Conservation (phyloP, 1,140 invertebrate genomes). For the Lucilia cuprina region DNA sequence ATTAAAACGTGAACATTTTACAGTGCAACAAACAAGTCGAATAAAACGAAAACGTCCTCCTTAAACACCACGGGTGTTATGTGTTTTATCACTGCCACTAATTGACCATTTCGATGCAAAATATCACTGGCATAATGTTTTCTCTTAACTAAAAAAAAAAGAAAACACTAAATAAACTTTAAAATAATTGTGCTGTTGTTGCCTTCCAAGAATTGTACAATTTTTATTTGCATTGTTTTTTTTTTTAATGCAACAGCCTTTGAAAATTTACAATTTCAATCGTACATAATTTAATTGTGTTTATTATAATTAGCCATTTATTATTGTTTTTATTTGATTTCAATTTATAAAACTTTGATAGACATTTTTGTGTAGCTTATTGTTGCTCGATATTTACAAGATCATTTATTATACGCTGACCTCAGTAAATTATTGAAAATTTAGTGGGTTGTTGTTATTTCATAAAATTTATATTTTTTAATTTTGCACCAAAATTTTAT, state of each 20-base stretch:
- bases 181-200: background rate
- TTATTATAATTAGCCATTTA: background rate
- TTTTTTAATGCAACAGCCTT: background rate
- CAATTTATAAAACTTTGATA: conserved; percentile 9
- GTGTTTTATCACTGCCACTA: conserved; percentile 6
- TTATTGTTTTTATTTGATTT: conserved; percentile 8
- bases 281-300: background rate
- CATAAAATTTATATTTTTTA: too few relatives aligned
- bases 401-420: background rate
- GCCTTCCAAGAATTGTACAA: background rate
- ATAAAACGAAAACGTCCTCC: background rate
- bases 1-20: too few relatives aligned
- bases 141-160: background rate
- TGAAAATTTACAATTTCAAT: background rate
- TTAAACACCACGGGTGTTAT: background rate
- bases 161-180: background rate
- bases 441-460: background rate
- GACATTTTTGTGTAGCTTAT: background rate
- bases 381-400: background rate
- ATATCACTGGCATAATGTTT: background rate
- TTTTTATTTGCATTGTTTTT: too few relatives aligned
- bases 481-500: too few relatives aligned
- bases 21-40: background rate
- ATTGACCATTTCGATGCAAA: background rate
- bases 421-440: background rate